Percentiles rank a stretch among this genome's conserved stretches.
Conservation (phyloP, 2,113 vertebrate species). For the Falco punctatus region DNA sequence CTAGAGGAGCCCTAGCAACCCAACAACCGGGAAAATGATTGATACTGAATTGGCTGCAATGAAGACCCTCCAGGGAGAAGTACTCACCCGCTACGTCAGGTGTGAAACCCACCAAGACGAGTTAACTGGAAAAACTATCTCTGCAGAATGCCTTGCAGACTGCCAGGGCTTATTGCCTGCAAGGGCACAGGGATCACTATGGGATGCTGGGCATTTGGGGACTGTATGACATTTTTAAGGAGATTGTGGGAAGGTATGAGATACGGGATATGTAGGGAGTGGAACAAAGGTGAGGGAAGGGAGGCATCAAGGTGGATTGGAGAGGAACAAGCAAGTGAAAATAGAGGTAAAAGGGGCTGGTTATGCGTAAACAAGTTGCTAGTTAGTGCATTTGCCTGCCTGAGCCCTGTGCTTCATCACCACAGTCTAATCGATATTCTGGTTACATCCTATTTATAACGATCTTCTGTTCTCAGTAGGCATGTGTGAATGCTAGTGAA, state of each 20-base stretch:
- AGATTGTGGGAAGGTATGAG: background rate
- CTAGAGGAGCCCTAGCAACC: background rate
- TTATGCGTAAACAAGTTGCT: background rate
- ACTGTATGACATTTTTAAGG: background rate
- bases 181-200: background rate
- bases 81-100: background rate
- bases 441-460: background rate
- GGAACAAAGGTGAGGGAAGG: background rate
- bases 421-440: background rate
- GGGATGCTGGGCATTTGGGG: background rate
- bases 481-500: background rate
- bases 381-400: background rate
- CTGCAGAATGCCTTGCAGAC: background rate
- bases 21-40: accelerated
- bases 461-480: background rate
- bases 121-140: background rate
- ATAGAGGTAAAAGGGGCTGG: background rate
- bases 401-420: background rate
- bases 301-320: background rate
- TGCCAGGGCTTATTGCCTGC: background rate
- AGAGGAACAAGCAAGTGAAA: background rate
- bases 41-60: background rate
- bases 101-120: background rate
- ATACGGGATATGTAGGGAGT: background rate
- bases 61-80: background rate